Evolutionary conservation across 2,888 invertebrate genomes (phyloP).

Genomic region (Carterocephalus palaemon): DNA sequence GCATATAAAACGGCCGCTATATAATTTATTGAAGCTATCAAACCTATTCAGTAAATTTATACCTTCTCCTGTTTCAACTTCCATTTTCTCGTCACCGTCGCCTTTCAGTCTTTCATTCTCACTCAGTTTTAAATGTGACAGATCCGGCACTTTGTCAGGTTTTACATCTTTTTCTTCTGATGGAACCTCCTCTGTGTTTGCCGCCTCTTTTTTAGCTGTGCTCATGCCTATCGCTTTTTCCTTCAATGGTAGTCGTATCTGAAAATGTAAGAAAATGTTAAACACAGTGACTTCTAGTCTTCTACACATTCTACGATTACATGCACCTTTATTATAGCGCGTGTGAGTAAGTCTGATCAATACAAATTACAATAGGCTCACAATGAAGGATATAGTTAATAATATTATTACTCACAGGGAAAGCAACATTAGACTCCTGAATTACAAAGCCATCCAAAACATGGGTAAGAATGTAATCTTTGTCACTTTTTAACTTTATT

Average conservation of each 20-base stretch:
- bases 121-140: constrained; percentile 40
- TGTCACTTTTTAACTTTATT: constrained; percentile 35
- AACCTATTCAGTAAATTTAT: no score
- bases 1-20: no score
- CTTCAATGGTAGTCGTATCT: constrained; percentile 58
- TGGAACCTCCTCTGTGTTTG: constrained; percentile 19
- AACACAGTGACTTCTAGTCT: no score
- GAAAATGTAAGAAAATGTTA: no score
- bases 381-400: no score
- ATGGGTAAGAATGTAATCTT: constrained; percentile 55
- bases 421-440: constrained; percentile 69
- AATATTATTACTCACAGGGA: constrained; percentile 64
- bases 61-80: no score
- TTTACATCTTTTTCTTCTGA: constrained; percentile 30
- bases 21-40: no score
- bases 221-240: constrained; percentile 43
- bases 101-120: constrained; percentile 36
- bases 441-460: constrained; percentile 70
- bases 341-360: no score
- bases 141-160: constrained; percentile 36
- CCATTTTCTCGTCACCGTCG: constrained; percentile 25
- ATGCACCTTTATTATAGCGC: no score
- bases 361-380: no score
- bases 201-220: constrained; percentile 27
- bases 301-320: no score